A percentile compares a stretch with the other conserved stretches of the same genome.
These are phyloP conservation scores for Maniola jurtina DNA, from an alignment of 1,140 invertebrate genomes.

Conservation along the genomic window DNA sequence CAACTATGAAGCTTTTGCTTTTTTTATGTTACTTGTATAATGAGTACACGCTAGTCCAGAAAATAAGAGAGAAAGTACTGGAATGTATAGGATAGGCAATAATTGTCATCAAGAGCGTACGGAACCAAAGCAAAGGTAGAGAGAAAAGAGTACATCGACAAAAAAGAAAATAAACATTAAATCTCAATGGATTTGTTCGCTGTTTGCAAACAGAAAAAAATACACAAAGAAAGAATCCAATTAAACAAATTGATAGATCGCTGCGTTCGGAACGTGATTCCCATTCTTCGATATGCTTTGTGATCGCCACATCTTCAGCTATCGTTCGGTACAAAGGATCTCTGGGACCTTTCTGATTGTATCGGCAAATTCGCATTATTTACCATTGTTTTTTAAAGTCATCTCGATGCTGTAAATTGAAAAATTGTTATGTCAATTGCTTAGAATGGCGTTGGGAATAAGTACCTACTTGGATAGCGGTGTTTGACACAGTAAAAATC, in stretches of 20 bases:
- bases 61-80: neutral
- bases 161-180: constrained; percentile 13
- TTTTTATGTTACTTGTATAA: neutral
- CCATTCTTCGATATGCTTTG: constrained; percentile 50
- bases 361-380: constrained; percentile 8
- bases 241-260: constrained; percentile 74
- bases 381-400: neutral
- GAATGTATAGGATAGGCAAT: neutral
- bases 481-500: too few relatives aligned
- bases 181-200: constrained; percentile 15
- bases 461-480: too few relatives aligned
- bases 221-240: constrained; percentile 54
- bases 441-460: too few relatives aligned
- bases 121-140: constrained; percentile 7
- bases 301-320: constrained; percentile 47
- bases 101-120: constrained; percentile 14
- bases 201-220: constrained; percentile 43
- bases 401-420: neutral
- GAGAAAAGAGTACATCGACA: constrained; percentile 11
- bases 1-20: too few relatives aligned
- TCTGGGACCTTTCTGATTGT: constrained; percentile 1
- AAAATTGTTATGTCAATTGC: neutral
- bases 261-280: constrained; percentile 39
- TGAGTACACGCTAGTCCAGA: neutral
- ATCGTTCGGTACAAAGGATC: constrained; percentile 12